phyloP scores from a whole-genome alignment of 1,140 invertebrate genomes.

The Brachionus manjavacas region DNA sequence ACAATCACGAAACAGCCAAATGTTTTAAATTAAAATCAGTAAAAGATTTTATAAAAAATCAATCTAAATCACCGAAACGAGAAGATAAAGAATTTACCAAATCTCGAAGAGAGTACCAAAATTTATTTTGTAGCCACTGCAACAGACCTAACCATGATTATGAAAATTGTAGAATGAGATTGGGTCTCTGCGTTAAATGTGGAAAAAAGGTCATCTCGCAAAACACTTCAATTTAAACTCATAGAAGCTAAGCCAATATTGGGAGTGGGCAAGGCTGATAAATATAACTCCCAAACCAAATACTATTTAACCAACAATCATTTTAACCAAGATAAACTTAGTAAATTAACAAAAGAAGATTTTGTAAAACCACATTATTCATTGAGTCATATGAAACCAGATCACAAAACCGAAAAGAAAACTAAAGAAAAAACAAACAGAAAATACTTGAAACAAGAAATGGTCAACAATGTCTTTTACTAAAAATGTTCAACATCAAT shows the following conservation, averaged over 20 bases:
- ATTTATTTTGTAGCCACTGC: not conserved
- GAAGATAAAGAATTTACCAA: not conserved
- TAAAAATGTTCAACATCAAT: not conserved
- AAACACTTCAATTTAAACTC: constrained; percentile 10
- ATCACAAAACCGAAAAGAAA: not conserved
- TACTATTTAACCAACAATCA: not conserved
- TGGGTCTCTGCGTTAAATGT: not conserved
- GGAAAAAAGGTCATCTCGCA: not conserved
- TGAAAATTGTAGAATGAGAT: not conserved
- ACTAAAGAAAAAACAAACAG: not conserved
- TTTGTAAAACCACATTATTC: not conserved
- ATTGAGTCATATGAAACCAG: not conserved
- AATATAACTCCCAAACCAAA: not conserved
- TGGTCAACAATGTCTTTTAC: not conserved
- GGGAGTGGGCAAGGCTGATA: not conserved
- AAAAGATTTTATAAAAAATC: constrained; percentile 11
- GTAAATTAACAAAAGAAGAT: not conserved
- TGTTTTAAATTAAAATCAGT: constrained; percentile 7
- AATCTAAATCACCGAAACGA: not conserved
- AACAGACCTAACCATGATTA: not conserved
- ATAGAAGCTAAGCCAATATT: not conserved
- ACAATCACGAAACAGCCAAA: constrained; percentile 10
- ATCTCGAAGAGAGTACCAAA: not conserved
- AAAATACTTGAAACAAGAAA: not conserved
- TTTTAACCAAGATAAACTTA: not conserved